A percentile compares a stretch with the other conserved stretches of the same genome.
These are phyloP conservation scores for Galeopsomyia nigrocyanea DNA, from an alignment of 2,888 invertebrate species.

Conservation along the genomic window DNA sequence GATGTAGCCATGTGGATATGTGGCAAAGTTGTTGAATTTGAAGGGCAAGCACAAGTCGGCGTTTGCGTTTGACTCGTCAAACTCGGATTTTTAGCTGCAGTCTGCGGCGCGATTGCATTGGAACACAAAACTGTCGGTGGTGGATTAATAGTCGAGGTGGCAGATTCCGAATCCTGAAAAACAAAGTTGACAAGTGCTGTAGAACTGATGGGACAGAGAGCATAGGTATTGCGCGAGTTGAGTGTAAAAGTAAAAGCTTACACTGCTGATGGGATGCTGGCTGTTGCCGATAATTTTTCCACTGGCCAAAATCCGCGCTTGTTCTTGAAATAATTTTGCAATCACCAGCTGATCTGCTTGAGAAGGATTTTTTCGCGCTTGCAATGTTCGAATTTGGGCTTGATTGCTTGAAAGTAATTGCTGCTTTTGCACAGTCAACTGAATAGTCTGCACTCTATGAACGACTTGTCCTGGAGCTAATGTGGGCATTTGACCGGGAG, in stretches of 20 bases:
- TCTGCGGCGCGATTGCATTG: conserved; percentile 56
- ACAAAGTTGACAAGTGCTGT: conserved; percentile 8
- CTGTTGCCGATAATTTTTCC: conserved; percentile 75
- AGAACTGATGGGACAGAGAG: background rate
- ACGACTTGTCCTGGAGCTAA: conserved; percentile 63
- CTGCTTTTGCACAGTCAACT: conserved; percentile 81
- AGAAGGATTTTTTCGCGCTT: conserved; percentile 70
- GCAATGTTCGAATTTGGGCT: conserved; percentile 77
- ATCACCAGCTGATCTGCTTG: conserved; percentile 73
- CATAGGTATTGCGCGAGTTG: background rate
- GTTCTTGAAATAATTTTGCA: conserved; percentile 76
- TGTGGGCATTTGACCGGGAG: conserved; percentile 55
- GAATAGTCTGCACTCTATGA: conserved; percentile 80
- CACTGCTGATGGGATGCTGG: conserved; percentile 56
- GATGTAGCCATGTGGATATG: conserved; percentile 55
- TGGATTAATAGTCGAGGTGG: conserved; percentile 56
- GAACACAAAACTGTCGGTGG: conserved; percentile 58
- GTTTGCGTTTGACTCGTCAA: conserved; percentile 66
- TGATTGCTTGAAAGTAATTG: conserved; percentile 70
- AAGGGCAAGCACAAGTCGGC: conserved; percentile 54
- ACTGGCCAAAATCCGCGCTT: conserved; percentile 79
- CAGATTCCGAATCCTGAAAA: conserved; percentile 58
- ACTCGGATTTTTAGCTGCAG: conserved; percentile 62
- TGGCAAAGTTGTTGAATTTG: conserved; percentile 54
- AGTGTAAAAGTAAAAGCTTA: conserved; percentile 25